Conservation (phyloP, 2,797 vertebrate species). For the Sebastes steindachneri region DNA sequence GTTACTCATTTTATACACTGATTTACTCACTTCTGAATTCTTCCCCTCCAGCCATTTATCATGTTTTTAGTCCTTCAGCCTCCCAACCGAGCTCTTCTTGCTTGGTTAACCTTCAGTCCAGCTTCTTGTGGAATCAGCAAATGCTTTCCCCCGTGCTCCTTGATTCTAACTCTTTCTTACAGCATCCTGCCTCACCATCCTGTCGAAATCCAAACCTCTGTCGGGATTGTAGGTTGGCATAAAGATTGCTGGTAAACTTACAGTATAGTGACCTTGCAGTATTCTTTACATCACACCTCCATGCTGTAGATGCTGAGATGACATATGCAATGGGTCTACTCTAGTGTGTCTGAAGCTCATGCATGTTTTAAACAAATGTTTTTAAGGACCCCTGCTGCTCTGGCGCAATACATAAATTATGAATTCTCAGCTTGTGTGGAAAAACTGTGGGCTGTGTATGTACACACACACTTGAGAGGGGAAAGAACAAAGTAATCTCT, state of each 20-base stretch:
- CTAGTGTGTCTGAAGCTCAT: conserved; percentile 34
- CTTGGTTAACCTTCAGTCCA: conserved; percentile 53
- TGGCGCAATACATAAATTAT: conserved; percentile 52
- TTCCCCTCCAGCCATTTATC: conserved; percentile 33
- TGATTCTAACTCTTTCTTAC: not conserved
- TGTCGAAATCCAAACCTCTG: not conserved
- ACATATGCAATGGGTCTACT: not conserved
- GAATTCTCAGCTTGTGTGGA: conserved; percentile 3
- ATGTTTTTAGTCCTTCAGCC: conserved; percentile 22
- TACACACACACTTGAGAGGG: not conserved
- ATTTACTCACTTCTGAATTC: conserved; percentile 17
- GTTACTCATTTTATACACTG: not conserved
- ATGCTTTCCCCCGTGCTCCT: not conserved
- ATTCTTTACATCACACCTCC: not conserved
- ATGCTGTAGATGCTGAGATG: not conserved
- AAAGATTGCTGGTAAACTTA: not conserved
- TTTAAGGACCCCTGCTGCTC: conserved; percentile 29
- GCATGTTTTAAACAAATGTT: conserved; percentile 51
- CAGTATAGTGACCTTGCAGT: not conserved
- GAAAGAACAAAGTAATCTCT: conserved; percentile 19
- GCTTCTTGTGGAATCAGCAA: conserved; percentile 46
- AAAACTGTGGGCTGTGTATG: not conserved
- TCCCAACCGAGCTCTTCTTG: conserved; percentile 24
- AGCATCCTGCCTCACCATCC: not conserved
- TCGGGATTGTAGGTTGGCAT: not conserved